Base-by-base conservation (phyloP, 2,888 invertebrate genomes). In the Drosophila prolongata region DNA sequence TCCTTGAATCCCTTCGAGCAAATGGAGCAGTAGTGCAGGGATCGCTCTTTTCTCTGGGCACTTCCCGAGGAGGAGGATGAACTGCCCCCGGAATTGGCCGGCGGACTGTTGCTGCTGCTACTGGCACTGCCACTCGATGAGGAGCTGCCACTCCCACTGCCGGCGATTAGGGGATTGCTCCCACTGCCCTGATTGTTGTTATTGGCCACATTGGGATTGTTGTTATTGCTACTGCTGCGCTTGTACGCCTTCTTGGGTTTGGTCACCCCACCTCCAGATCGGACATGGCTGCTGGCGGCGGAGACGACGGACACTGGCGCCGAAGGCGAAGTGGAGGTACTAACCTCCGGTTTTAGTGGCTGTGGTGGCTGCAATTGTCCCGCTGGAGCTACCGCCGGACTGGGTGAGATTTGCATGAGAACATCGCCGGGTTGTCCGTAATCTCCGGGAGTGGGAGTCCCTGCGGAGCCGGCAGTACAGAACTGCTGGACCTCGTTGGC, bases 1-100 rank as follows among this genome's bases (percentile, higher is more conserved):
- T 98, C 98, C 92, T 98, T 98, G 93, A 98, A 98, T 5, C 97
- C 97, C 91, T 97, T 97, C 85, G 96, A 97, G 93, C 97, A 98
- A 92, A 99, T 96, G 91, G 97, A 95, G 94, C 99, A 95, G 93
- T 98, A 96, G 92, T 99, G 96, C 77, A 98, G 93, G 68, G 98
- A 96, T 81, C 98, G 94, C 90, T 97, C 97, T 90, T 97, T 97
- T 11, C 97, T 94, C 55, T 90, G 90, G n/a, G 79, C 89, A 79
- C 95, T 95, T 76, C 85, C 91, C 61, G 82, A 87, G 30, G 81
- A 86, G 42, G 79, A 87, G 16, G 89, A 87, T 1, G 62, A 64
- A 11, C 62, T 64, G 44, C 77, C 76, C 27, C 89, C 79, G 59
- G 76, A 90, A 53, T 72, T 87, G 78, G 90, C 91, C 3, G 90